Base-by-base conservation (phyloP, 2,888 invertebrate species). In the Vanessa cardui region DNA sequence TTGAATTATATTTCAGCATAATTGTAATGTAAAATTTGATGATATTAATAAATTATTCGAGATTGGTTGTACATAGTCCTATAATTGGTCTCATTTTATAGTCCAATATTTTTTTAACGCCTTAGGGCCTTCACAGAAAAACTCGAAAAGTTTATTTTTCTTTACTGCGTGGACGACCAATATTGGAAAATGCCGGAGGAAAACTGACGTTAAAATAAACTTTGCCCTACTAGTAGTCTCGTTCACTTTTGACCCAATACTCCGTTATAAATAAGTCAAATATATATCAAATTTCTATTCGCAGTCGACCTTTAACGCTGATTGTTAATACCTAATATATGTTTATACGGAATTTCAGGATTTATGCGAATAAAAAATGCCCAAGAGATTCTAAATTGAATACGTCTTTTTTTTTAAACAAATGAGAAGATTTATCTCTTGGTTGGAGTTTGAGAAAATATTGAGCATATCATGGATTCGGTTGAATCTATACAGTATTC, bases 121-220 rank as follows among this genome's bases (percentile, higher is more conserved):
- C 56, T 56, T 12, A 18, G 56, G 56, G 18, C 9, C 56, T 16
- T 56, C 39, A 39, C 18, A 56, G 18, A 59, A 54, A 33, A 54
- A 60, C 20, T 33, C 18, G 18, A 47, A 61, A 39, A 60, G 64
- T 70, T 66, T 66, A 69, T 69, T 66, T 71, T 62, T 50, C 46
- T 60, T 64, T 49, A 50, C 61, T 68, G 62, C 60, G 64, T 64
- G 59, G 65, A 63, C 59, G 58, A 21, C 70, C 60, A 52, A 67
- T 72, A 68, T 72, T 47, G 65, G 65, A 68, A 70, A 70, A 67
- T 26, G 67, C 69, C 67, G 66, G 62, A 70, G 67, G 65, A 70
- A 61, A 70, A 68, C 39, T 65, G 62, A 59, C 64, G 67, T 66
- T 67, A 59, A 71, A 71, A 71, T 71, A 71, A 69, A 71, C 66